These are phyloP conservation scores for Calonectris borealis DNA, from an alignment of 2,113 vertebrate species.

Conservation along the genomic window DNA sequence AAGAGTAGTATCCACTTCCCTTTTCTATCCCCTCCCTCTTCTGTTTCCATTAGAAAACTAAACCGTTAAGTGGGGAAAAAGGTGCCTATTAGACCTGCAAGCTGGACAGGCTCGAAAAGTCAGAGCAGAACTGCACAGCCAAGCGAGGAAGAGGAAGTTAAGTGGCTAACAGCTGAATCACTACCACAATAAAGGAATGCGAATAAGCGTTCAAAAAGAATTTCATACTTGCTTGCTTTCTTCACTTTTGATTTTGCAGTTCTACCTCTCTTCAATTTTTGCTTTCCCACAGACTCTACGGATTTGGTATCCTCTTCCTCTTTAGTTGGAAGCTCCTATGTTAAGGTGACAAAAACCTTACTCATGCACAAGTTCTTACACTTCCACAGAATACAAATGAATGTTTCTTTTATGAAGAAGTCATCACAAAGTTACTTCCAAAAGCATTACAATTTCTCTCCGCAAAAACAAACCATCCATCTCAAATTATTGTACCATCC, in stretches of 20 bases:
- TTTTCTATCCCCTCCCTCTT: neutral
- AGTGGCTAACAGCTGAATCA: neutral
- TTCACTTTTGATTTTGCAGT: conserved; percentile 49
- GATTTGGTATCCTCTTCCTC: conserved; percentile 51
- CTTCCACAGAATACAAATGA: neutral
- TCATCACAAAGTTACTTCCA: neutral
- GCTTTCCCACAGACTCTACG: conserved; percentile 20
- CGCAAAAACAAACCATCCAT: neutral
- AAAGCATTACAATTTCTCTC: neutral
- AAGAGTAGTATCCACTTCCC: neutral
- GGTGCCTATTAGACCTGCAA: neutral
- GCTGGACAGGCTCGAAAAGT: neutral
- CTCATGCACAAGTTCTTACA: neutral
- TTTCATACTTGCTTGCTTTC: conserved; percentile 66
- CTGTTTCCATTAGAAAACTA: neutral
- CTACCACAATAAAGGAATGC: neutral
- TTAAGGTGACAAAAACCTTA: neutral
- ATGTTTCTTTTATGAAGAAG: neutral
- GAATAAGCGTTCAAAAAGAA: neutral
- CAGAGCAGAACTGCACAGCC: neutral
- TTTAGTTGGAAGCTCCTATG: conserved; percentile 56
- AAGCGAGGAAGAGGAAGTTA: neutral
- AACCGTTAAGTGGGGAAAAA: neutral
- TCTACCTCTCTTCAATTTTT: conserved; percentile 53
- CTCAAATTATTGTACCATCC: neutral